Evolutionary conservation across 2,113 vertebrate species (phyloP).

Genomic region (Notarius lentiginosus): DNA sequence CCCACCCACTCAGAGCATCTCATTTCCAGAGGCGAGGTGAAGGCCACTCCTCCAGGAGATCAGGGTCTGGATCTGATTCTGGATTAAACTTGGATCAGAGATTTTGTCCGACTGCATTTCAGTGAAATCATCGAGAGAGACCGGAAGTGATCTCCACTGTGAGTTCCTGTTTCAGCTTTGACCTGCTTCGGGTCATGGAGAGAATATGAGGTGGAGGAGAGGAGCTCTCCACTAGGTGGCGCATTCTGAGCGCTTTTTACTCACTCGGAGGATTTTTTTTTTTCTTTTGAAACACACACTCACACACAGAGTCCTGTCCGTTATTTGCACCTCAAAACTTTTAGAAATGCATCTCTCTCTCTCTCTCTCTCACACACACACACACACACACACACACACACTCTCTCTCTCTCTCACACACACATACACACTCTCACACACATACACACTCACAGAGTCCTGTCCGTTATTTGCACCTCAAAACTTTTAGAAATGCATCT

Average conservation of each 20-base stretch:
- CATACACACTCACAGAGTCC: too few relatives aligned
- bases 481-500: too few relatives aligned
- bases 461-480: too few relatives aligned
- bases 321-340: too few relatives aligned
- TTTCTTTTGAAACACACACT: not conserved
- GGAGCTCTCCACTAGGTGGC: constrained; percentile 66
- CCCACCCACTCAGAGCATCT: not conserved
- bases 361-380: too few relatives aligned
- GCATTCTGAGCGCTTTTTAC: constrained; percentile 50
- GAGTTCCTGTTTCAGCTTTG: not conserved
- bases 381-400: too few relatives aligned
- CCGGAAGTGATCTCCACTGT: not conserved
- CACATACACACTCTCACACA: too few relatives aligned
- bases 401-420: too few relatives aligned
- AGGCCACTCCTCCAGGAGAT: not conserved
- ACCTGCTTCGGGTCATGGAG: not conserved
- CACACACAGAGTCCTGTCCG: not conserved
- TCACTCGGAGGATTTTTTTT: not conserved
- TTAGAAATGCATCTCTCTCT: too few relatives aligned
- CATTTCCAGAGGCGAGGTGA: not conserved
- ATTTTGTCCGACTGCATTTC: not conserved
- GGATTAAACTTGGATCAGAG: not conserved
- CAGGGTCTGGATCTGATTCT: not conserved
- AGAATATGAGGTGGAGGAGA: too few relatives aligned
- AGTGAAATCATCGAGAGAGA: not conserved